Base-by-base conservation (phyloP, 2,113 vertebrate species). In the Gymnorhina tibicen region DNA sequence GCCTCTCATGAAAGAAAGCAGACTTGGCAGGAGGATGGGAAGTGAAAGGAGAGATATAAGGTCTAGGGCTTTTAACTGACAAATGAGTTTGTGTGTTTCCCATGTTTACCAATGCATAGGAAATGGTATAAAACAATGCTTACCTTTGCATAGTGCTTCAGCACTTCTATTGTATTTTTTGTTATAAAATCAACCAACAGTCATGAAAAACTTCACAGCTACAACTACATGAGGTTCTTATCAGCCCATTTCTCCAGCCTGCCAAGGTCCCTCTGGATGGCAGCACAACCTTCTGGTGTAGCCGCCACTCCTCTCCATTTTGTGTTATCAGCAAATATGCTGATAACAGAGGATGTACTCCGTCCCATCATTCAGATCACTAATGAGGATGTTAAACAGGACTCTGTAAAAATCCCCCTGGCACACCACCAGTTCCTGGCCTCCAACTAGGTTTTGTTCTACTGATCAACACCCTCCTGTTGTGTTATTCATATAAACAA, bases 1-100 rank as follows among this genome's bases (percentile, higher is more conserved):
- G 49, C 69, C 73, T 93, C 70, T 93, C 76, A 73, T 78, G 75
- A 95, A 96, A 90, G 68, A 94, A 94, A 58, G 52, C 72, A 94
- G 78, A 87, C 55, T 56, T 96, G 80, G 77, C 85, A 96, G 77
- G 42, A 91, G 41, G 67, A 90, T 64, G n/a, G 44, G 33, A 91
- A 91, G 37, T 37, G 23, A 53, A 89, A 87, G 46, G 81, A 96
- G 83, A 95, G 73, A 76, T 30, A 66, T 6, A 69, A 94, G 72
- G 70, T 82, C 66, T 86, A 91, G 68, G 41, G 78, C 13, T 91
- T 93, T 52, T 42, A 88, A 78, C 93, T 91, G 70, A 60, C 39
- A 93, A 53, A 42, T 68, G 30, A 86, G 19, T 78, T 91, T 90
- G 17, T 70, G 59, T 37, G 58, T 85, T 93, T 93, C 49, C 49